Base-by-base conservation (phyloP, 2,797 vertebrate species). In the Danio kyathit region DNA sequence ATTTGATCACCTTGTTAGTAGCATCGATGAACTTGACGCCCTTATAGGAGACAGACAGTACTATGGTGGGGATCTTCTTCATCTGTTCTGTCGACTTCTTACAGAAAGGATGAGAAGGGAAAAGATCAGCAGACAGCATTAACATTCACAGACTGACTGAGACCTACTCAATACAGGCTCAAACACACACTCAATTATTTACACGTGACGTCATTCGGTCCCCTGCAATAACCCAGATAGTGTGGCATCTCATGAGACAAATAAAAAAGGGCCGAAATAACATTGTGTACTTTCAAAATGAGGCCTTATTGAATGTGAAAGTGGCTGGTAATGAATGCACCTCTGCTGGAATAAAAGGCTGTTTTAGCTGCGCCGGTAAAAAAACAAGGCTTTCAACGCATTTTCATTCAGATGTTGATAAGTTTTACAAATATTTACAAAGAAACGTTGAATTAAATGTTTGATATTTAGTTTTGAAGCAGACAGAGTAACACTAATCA, bases 21-120 rank as follows among this genome's bases (percentile, higher is more conserved):
- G 97, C 97, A 86, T 99, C 98, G 71, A 99, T 99, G 92, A 99
- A 99, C 92, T 99, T 99, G 86, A 99, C 98, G 89, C 98, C 98
- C 89, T 99, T 99, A 93, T 99, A 99, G 65, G 98, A 99, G 85
- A 99, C 97, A 0, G 98, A 99, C 40, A 99, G 95, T 56, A 99
- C 94, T 87, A 99, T 99, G 81, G 98, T 99, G 82, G 98, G 98
- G 59, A 99, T 96, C 85, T 99, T 99, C 93, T 99, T 99, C 97
- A 99, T 99, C 90, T 99, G 97, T 93, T 99, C 98, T 52, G 98
- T 97, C 85, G 98, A 98, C 95, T 99, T 99, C 97, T 99, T 95
- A 85, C 86, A 90, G 83, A 14, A 69, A 43, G 74, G 43, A 86
- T 12, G 69, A 83, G 69, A 79, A 7, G 19, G 16, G 16, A 19